Evolutionary conservation across 2,888 invertebrate genomes (phyloP).

Genomic region (Orchestes rusci): DNA sequence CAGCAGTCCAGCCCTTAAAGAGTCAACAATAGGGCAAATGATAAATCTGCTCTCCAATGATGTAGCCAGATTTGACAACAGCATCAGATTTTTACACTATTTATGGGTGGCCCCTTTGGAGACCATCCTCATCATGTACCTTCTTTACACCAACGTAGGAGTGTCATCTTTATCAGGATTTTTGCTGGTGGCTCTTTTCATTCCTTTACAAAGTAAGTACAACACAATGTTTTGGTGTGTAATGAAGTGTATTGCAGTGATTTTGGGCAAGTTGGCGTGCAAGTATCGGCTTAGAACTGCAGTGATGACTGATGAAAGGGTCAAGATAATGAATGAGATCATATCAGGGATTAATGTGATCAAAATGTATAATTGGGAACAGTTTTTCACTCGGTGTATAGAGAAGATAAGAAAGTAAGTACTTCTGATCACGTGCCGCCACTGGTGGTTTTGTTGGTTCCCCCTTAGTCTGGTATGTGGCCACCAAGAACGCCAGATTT

Average conservation of each 20-base stretch:
- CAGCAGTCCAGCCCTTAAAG: conserved; percentile 74
- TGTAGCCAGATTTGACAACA: conserved; percentile 78
- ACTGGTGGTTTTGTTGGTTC: too few relatives aligned
- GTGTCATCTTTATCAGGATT: conserved; percentile 50
- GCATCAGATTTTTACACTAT: conserved; percentile 70
- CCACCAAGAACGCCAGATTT: too few relatives aligned
- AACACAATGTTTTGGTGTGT: background rate
- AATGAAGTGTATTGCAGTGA: conserved; percentile 27
- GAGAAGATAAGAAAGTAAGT: conserved; percentile 33
- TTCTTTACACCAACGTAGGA: conserved; percentile 56
- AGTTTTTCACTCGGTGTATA: conserved; percentile 54
- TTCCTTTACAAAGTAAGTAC: conserved; percentile 44
- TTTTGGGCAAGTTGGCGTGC: conserved; percentile 35
- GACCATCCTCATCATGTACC: conserved; percentile 61
- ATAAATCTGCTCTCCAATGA: conserved; percentile 67
- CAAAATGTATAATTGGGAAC: conserved; percentile 70
- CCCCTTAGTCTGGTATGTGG: too few relatives aligned
- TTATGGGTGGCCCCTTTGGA: conserved; percentile 75
- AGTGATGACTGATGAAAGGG: conserved; percentile 53
- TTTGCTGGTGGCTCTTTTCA: conserved; percentile 44
- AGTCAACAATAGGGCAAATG: conserved; percentile 65
- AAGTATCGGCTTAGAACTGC: conserved; percentile 42
- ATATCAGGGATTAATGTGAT: conserved; percentile 62
- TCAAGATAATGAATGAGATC: conserved; percentile 63
- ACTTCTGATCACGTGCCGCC: too few relatives aligned